A percentile compares a stretch with the other conserved stretches of the same genome.
These are phyloP conservation scores for Tetragonisca angustula DNA, from an alignment of 2,888 invertebrate genomes.

Conservation along the genomic window DNA sequence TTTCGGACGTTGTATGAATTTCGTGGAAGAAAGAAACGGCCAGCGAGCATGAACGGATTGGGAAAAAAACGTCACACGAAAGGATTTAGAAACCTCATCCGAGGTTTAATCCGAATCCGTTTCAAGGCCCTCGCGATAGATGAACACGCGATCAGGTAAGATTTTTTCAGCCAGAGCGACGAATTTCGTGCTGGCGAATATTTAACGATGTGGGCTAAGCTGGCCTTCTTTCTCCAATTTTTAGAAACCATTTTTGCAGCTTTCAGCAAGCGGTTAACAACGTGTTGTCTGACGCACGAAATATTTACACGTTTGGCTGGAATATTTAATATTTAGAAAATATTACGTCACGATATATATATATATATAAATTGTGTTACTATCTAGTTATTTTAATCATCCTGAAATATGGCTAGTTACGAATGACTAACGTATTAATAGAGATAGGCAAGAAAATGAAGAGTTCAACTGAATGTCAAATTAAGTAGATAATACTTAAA, in stretches of 20 bases:
- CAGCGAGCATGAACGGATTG: slow-evolving; percentile 39
- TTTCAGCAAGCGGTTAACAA: too few relatives aligned
- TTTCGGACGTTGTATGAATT: slow-evolving; percentile 35
- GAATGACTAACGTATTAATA: too few relatives aligned
- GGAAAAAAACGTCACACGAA: slow-evolving; percentile 66
- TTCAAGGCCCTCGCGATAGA: slow-evolving; percentile 72
- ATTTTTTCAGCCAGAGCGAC: slow-evolving; percentile 60
- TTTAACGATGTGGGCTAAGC: slow-evolving; percentile 28
- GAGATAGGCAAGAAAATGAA: too few relatives aligned
- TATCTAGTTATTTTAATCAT: too few relatives aligned
- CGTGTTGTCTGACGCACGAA: too few relatives aligned
- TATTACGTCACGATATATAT: too few relatives aligned
- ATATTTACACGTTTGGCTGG: too few relatives aligned
- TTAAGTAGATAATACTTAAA: too few relatives aligned
- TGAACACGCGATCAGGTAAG: slow-evolving; percentile 75
- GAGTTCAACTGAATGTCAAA: too few relatives aligned
- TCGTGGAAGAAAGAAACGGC: slow-evolving; percentile 62
- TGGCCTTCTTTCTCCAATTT: neutral
- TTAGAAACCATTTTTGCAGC: neutral
- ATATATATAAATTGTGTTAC: too few relatives aligned
- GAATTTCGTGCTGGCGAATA: slow-evolving; percentile 56
- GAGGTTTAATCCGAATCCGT: slow-evolving; percentile 66
- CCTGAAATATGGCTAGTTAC: too few relatives aligned
- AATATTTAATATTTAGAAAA: too few relatives aligned
- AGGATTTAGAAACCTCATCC: slow-evolving; percentile 65